Evolutionary conservation across 92 coral and sea anemone genomes (phyloP).

Genomic region (Heteractis magnifica): DNA sequence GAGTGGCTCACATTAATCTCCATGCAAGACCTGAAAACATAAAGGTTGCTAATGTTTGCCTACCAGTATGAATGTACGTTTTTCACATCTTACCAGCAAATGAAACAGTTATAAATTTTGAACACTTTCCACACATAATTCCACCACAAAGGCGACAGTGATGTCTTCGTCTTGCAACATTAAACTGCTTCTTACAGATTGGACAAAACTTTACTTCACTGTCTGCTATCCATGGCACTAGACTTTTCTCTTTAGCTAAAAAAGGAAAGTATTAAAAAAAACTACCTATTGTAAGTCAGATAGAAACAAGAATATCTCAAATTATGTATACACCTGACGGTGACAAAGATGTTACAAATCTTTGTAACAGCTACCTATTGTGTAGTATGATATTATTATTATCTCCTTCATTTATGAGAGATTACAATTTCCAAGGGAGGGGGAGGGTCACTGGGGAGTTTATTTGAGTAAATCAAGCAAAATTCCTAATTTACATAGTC

Average conservation of each 20-base stretch:
- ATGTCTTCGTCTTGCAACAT: constrained; percentile 87
- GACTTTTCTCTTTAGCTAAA: constrained; percentile 85
- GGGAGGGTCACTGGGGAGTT: too few species aligned
- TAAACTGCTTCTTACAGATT: constrained; percentile 82
- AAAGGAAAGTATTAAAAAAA: background rate
- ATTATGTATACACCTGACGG: too few species aligned
- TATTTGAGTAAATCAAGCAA: too few species aligned
- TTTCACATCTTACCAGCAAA: constrained; percentile 58
- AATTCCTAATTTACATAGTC: too few species aligned
- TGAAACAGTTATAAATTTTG: constrained; percentile 65
- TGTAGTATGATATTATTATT: too few species aligned
- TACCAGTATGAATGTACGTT: background rate
- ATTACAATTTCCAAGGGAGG: too few species aligned
- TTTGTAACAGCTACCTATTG: too few species aligned
- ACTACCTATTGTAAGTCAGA: background rate
- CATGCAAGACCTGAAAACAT: too few species aligned
- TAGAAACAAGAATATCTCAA: background rate
- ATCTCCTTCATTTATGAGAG: too few species aligned
- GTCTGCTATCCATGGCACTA: constrained; percentile 99
- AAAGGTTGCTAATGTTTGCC: background rate
- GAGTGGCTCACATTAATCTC: too few species aligned
- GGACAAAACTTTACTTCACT: constrained; percentile 91
- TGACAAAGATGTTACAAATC: too few species aligned
- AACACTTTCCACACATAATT: constrained; percentile 92
- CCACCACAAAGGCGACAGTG: constrained; percentile 98